Evolutionary conservation across 37 sponge, comb jelly and placozoan species (phyloP).

Genomic region (Oopsacas minuta): DNA sequence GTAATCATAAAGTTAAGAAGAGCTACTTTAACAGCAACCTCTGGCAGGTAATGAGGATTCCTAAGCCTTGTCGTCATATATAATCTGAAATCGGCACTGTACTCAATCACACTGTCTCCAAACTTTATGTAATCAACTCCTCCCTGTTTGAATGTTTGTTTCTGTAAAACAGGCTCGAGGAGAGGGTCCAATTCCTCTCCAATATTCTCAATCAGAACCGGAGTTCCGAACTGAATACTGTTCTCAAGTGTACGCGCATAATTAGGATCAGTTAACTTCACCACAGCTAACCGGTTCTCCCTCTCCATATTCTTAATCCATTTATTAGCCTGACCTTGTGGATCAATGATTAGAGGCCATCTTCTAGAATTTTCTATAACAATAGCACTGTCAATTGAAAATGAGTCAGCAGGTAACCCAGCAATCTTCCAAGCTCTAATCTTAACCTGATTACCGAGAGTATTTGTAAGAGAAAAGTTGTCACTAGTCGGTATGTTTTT

Average conservation of each 20-base stretch:
- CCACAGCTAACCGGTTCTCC: constrained; percentile 77
- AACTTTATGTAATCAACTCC: constrained; percentile 86
- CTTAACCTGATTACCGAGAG: constrained; percentile 90
- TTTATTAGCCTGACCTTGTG: constrained; percentile 98
- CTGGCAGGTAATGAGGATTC: constrained; percentile 97
- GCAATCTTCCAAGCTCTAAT: constrained; percentile 88
- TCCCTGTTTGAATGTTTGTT: constrained; percentile 82
- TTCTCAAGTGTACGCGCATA: constrained; percentile 96
- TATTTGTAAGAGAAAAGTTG: constrained; percentile 56
- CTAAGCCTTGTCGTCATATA: constrained; percentile 96
- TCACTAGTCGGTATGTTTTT: constrained; percentile 68
- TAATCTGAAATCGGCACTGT: constrained; percentile 82
- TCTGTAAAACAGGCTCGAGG: constrained; percentile 87
- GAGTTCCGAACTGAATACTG: constrained; percentile 93
- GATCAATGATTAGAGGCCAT: constrained; percentile 97
- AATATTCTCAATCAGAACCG: constrained; percentile 81
- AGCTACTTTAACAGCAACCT: constrained; percentile 93
- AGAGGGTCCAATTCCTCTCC: constrained; percentile 95
- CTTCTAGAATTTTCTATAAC: constrained; percentile 76
- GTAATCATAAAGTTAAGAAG: constrained; percentile 99
- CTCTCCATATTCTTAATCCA: constrained; percentile 98
- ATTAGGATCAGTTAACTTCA: constrained; percentile 89
- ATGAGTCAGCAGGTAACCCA: constrained; percentile 90
- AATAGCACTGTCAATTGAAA: constrained; percentile 94
- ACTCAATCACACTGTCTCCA: constrained; percentile 94